Evolutionary conservation across 2,113 vertebrate species (phyloP).

Genomic region (Ceyx margarethae): DNA sequence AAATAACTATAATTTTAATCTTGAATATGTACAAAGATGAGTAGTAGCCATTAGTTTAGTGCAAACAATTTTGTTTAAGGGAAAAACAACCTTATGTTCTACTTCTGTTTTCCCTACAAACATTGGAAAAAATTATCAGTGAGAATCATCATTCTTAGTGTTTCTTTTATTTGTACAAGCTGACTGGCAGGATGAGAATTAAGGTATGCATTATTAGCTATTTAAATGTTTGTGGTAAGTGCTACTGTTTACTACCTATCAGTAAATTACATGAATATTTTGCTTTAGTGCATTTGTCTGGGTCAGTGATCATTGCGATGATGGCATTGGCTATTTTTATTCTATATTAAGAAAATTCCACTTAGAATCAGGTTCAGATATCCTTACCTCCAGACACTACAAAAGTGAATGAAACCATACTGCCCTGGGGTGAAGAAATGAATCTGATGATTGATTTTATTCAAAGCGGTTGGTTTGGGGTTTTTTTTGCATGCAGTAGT

Average conservation of each 20-base stretch:
- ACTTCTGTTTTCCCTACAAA: constrained; percentile 59
- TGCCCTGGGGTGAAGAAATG: constrained; percentile 59
- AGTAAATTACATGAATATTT: constrained; percentile 63
- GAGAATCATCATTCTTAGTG: constrained; percentile 43
- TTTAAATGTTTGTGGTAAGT: constrained; percentile 60
- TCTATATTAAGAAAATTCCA: constrained; percentile 36
- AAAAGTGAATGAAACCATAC: constrained; percentile 10
- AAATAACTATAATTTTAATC: constrained; percentile 42
- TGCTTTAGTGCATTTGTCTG: constrained; percentile 58
- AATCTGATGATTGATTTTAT: constrained; percentile 58
- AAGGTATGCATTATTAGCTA: constrained; percentile 65
- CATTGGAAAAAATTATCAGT: constrained; percentile 52
- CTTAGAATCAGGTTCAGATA: constrained; percentile 66
- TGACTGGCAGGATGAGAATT: constrained; percentile 59
- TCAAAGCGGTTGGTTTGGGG: constrained; percentile 56
- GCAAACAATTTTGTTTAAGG: constrained; percentile 60
- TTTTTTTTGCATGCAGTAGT: constrained; percentile 75
- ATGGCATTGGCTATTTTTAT: constrained; percentile 13
- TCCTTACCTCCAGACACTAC: constrained; percentile 62
- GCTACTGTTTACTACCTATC: constrained; percentile 56
- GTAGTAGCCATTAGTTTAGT: constrained; percentile 58
- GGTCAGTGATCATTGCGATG: constrained; percentile 34
- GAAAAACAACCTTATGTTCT: constrained; percentile 51
- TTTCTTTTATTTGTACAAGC: constrained; percentile 61
- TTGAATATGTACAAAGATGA: constrained; percentile 40